Percentiles rank a stretch among this genome's conserved stretches.
Conservation (phyloP, 1,140 invertebrate species). For the Thrips palmi region DNA sequence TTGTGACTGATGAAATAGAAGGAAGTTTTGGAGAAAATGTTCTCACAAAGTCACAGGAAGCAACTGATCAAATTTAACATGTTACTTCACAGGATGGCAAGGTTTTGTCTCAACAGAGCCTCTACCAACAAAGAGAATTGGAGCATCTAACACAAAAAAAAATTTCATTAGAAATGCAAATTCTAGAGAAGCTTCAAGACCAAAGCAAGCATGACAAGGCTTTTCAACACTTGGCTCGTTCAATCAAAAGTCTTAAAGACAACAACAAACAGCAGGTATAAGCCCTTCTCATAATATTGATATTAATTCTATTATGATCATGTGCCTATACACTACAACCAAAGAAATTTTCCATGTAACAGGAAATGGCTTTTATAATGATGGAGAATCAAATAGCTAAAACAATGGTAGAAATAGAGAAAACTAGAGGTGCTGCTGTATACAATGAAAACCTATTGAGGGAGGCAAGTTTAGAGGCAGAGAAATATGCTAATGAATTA, state of each 20-base stretch:
- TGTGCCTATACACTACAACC: no score
- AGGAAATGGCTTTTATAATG: no score
- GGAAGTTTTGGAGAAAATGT: conserved; percentile 2
- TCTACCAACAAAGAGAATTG: conserved; percentile 5
- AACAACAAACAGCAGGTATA: not conserved
- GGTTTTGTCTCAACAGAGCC: not conserved
- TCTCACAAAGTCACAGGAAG: conserved; percentile 3
- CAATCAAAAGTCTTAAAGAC: not conserved
- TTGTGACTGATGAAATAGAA: no score
- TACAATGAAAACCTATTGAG: no score
- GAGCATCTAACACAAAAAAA: not conserved
- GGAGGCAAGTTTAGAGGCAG: no score
- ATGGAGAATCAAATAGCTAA: no score
- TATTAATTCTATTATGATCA: no score
- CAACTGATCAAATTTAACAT: not conserved
- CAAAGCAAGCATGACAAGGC: not conserved
- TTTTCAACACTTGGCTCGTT: not conserved
- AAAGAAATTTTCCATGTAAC: no score
- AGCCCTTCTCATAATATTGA: no score
- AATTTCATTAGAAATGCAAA: not conserved
- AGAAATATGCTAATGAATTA: no score
- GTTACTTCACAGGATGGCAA: not conserved
- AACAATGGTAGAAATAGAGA: no score
- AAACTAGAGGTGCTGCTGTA: no score
- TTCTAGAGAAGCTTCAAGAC: not conserved